phyloP scores from a whole-genome alignment of 92 coral and sea anemone genomes.

The Phenganax marumi region DNA sequence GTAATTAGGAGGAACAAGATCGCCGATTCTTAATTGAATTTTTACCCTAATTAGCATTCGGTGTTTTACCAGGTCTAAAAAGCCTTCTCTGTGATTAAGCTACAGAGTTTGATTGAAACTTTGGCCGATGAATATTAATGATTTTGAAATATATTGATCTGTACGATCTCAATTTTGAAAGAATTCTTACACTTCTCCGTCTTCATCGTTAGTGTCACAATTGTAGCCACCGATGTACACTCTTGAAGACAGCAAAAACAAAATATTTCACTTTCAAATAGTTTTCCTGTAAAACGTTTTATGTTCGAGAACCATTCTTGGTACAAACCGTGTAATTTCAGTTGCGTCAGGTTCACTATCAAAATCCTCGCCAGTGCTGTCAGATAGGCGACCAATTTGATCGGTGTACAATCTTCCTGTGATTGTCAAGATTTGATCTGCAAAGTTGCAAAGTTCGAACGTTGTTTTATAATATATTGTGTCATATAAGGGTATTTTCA shows the following conservation, averaged over 20 bases:
- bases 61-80: too few relatives aligned
- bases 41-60: too few relatives aligned
- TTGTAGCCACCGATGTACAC: conserved; percentile 24
- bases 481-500: not conserved
- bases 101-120: too few relatives aligned
- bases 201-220: conserved; percentile 24
- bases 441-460: not conserved
- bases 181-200: conserved; percentile 13
- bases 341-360: conserved; percentile 8
- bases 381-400: conserved; percentile 40
- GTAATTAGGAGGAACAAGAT: too few relatives aligned
- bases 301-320: not conserved
- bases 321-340: conserved; percentile 37
- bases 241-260: not conserved
- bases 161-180: not conserved
- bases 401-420: conserved; percentile 22
- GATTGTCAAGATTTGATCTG: conserved; percentile 27
- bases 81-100: too few relatives aligned
- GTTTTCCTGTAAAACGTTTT: not conserved
- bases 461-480: not conserved
- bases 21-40: too few relatives aligned
- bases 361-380: conserved; percentile 17
- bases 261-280: not conserved
- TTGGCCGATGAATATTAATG: too few relatives aligned
- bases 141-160: not conserved